Conservation (phyloP, 2,113 vertebrate genomes). For the Siniperca chuatsi region DNA sequence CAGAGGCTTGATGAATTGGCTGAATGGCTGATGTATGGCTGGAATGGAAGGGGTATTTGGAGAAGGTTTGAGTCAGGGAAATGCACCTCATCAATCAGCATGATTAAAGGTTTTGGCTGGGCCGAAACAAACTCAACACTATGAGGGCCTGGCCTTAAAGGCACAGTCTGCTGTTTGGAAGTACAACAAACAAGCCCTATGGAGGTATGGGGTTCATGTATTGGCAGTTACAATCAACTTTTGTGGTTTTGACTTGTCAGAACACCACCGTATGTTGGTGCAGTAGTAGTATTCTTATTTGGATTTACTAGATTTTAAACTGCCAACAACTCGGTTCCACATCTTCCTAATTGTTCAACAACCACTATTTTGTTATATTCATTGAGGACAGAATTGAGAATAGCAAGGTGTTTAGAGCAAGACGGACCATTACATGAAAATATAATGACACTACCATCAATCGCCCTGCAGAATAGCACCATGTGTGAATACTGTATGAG, state of each 20-base stretch:
- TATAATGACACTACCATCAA: not conserved
- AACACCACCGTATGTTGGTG: not conserved
- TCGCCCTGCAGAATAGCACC: not conserved
- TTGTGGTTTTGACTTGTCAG: not conserved
- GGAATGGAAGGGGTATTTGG: slow-evolving; percentile 73
- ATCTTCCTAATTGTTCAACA: not conserved
- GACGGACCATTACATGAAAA: not conserved
- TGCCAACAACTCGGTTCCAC: not conserved
- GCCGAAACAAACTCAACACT: slow-evolving; percentile 73
- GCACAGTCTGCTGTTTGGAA: slow-evolving; percentile 34
- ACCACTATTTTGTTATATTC: not conserved
- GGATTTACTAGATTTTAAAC: not conserved
- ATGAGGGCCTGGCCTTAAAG: slow-evolving; percentile 73
- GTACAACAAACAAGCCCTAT: slow-evolving; percentile 19
- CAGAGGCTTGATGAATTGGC: slow-evolving; percentile 78
- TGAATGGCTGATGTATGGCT: slow-evolving; percentile 76
- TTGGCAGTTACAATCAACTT: slow-evolving; percentile 1
- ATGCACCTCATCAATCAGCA: slow-evolving; percentile 81
- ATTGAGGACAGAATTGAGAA: not conserved
- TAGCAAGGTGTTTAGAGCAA: not conserved
- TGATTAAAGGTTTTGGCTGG: slow-evolving; percentile 79
- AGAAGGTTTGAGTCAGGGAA: slow-evolving; percentile 81
- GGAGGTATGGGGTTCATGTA: slow-evolving; percentile 3
- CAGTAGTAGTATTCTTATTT: not conserved
- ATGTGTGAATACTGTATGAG: not conserved